phyloP scores from a whole-genome alignment of 2,888 invertebrate genomes.

The Polymixis lichenea region DNA sequence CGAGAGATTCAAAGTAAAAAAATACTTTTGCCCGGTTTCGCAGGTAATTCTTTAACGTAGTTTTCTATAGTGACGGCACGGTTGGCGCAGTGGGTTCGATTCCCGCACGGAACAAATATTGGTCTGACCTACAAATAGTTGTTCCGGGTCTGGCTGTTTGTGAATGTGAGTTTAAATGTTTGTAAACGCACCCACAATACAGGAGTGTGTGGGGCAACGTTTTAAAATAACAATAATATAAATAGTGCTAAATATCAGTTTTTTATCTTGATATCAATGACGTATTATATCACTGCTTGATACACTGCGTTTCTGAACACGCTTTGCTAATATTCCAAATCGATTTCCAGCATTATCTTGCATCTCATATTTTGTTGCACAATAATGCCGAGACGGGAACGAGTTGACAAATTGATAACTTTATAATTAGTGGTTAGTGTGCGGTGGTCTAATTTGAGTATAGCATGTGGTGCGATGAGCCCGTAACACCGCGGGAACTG shows the following conservation, averaged over 20 bases:
- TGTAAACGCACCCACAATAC: no score
- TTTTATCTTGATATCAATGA: background rate
- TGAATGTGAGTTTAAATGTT: no score
- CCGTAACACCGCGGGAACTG: constrained; percentile 77
- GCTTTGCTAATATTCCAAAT: background rate
- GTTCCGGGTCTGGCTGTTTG: no score
- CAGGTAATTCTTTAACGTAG: background rate
- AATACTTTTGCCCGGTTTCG: background rate
- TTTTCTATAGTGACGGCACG: background rate
- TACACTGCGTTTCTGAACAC: background rate
- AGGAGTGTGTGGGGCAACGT: no score
- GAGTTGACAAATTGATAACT: constrained; percentile 83
- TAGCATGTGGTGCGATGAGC: constrained; percentile 76
- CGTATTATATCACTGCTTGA: background rate
- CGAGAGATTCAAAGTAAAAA: background rate
- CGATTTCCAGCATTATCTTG: background rate
- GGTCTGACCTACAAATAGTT: no score
- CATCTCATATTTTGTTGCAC: constrained; percentile 8
- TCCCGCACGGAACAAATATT: no score
- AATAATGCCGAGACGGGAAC: constrained; percentile 69
- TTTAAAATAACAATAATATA: no score
- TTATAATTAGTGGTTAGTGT: constrained; percentile 83
- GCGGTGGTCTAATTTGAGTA: constrained; percentile 79
- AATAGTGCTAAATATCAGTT: background rate
- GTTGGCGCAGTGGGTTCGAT: no score